Conservation (phyloP, 92 coral and sea anemone species). For the Heliopora coerulea region DNA sequence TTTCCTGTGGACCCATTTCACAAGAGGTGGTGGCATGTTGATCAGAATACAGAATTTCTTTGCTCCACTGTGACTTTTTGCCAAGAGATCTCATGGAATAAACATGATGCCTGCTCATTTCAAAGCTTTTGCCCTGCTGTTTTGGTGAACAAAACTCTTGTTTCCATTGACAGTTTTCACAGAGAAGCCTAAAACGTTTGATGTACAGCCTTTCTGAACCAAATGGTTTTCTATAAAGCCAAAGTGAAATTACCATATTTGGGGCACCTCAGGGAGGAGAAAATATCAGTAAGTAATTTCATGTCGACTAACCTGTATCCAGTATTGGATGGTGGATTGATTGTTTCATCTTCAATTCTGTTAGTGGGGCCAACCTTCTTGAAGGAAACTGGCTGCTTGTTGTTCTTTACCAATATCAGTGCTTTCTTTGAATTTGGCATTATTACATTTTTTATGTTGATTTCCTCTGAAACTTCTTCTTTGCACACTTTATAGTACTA, state of each 20-base stretch:
- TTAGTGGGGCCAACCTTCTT: no score
- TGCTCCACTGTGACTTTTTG: conserved; percentile 22
- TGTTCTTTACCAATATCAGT: no score
- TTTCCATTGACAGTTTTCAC: conserved; percentile 30
- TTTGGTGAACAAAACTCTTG: conserved; percentile 6
- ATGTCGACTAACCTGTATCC: background rate
- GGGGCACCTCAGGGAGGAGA: no score
- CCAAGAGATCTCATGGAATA: conserved; percentile 36
- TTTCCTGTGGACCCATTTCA: no score
- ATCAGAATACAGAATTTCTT: conserved; percentile 19
- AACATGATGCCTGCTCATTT: conserved; percentile 26
- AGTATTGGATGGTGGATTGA: no score
- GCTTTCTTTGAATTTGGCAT: no score
- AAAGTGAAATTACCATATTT: background rate
- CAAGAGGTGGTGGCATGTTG: conserved; percentile 17
- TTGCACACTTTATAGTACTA: no score
- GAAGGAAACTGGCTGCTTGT: no score
- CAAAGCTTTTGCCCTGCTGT: conserved; percentile 16
- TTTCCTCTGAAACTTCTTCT: no score
- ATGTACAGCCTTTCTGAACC: conserved; percentile 36
- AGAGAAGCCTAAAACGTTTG: conserved; percentile 7
- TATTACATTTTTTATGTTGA: no score
- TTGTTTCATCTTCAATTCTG: no score
- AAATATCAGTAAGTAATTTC: no score
- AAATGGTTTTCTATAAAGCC: conserved; percentile 11